These are phyloP conservation scores for Eriosoma lanigerum DNA, from an alignment of 1,140 invertebrate species.

Conservation along the genomic window DNA sequence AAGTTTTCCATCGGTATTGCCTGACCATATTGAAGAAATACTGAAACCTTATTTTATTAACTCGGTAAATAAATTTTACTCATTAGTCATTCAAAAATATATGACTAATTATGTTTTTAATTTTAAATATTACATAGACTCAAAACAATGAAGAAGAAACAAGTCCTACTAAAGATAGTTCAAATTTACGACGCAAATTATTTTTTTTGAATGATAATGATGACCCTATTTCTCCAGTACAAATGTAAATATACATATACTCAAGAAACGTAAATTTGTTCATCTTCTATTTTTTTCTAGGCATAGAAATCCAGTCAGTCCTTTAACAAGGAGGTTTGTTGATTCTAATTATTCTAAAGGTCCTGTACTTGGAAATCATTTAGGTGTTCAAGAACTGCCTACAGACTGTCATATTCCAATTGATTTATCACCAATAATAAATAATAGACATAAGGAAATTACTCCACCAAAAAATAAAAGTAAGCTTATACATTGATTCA, in stretches of 20 bases:
- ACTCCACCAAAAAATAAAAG: constrained; percentile 36
- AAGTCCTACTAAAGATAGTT: constrained; percentile 39
- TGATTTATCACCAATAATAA: constrained; percentile 39
- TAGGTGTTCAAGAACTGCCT: constrained; percentile 38
- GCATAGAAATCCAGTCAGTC: constrained; percentile 1
- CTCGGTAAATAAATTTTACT: constrained; percentile 30
- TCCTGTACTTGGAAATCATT: constrained; percentile 40
- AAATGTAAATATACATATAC: constrained; percentile 16
- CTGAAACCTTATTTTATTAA: constrained; percentile 52
- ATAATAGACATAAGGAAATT: not conserved
- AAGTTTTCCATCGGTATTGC: constrained; percentile 51
- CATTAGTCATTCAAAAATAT: not conserved
- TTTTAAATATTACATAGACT: not conserved
- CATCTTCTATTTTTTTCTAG: not conserved
- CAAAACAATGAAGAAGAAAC: constrained; percentile 2
- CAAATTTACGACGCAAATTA: constrained; percentile 34
- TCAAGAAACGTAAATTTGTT: not conserved
- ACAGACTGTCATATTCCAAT: constrained; percentile 27
- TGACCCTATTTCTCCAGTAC: constrained; percentile 49
- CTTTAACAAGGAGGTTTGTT: not conserved
- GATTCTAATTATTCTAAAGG: constrained; percentile 10
- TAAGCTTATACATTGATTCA: not conserved
- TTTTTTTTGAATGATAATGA: constrained; percentile 43
- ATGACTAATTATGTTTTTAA: not conserved
- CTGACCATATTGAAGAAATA: constrained; percentile 53